A percentile compares a stretch with the other conserved stretches of the same genome.
phyloP scores from a whole-genome alignment of 2,888 invertebrate species.

The Lasius fuliginosus region DNA sequence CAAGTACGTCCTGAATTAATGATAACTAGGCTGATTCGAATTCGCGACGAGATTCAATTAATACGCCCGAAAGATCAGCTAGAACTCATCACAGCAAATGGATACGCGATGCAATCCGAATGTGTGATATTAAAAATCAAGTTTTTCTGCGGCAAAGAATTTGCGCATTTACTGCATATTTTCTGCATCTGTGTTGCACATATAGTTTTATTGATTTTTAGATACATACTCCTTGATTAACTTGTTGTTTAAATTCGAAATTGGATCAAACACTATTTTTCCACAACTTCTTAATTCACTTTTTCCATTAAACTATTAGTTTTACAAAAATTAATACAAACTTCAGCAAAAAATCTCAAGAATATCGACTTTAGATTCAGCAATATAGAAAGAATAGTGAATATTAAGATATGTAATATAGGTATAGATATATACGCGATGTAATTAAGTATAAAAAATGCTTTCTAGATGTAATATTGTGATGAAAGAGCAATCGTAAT shows the following conservation, averaged over 20 bases:
- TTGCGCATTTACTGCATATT: conserved; percentile 3
- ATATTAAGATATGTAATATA: background rate
- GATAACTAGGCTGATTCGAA: conserved; percentile 10
- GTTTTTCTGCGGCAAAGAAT: background rate
- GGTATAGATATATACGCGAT: too few species aligned
- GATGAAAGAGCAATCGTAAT: background rate
- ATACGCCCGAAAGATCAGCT: conserved; percentile 20
- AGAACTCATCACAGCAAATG: conserved; percentile 10
- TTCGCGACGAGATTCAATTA: conserved; percentile 43
- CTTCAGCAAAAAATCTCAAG: background rate
- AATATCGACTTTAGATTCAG: background rate
- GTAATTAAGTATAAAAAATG: background rate
- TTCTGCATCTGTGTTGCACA: background rate
- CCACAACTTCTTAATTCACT: background rate
- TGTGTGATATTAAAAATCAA: conserved; percentile 14
- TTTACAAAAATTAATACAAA: background rate
- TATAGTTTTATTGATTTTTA: background rate
- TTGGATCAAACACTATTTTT: conserved; percentile 7
- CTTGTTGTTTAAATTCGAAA: background rate
- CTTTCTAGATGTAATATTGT: background rate
- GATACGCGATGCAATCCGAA: background rate
- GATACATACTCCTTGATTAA: background rate
- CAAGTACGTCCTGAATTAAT: conserved; percentile 42
- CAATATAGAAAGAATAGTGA: background rate
- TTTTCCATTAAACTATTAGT: background rate